phyloP scores from a whole-genome alignment of 2,113 vertebrate genomes.

The Periophthalmodon schlosseri region DNA sequence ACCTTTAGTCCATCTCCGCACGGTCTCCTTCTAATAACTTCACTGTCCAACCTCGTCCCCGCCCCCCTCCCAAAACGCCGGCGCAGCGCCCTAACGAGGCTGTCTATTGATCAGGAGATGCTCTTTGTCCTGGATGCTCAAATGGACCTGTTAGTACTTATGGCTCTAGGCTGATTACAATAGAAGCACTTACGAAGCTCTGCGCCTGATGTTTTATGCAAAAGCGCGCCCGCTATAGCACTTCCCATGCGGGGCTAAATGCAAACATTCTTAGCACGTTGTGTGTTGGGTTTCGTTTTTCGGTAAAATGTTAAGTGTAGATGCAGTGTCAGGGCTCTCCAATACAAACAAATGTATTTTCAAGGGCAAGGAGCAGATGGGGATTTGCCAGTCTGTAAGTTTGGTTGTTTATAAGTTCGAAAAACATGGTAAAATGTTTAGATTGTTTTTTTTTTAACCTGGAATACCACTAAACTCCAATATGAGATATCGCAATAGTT shows the following conservation, averaged over 20 bases:
- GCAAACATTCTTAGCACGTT: conserved; percentile 18
- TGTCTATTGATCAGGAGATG: conserved; percentile 72
- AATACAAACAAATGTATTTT: background rate
- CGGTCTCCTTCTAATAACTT: conserved; percentile 2
- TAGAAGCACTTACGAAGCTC: conserved; percentile 71
- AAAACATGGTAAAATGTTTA: background rate
- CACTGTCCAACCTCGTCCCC: conserved; percentile 17
- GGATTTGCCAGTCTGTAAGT: background rate
- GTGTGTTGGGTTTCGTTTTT: conserved; percentile 24
- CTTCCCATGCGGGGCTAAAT: conserved; percentile 24
- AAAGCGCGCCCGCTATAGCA: conserved; percentile 44
- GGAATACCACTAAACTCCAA: too few species aligned
- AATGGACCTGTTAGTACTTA: conserved; percentile 67
- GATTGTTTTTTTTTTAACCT: too few species aligned
- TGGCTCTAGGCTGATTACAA: conserved; percentile 66
- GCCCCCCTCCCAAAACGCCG: conserved; percentile 46
- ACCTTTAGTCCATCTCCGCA: conserved; percentile 7
- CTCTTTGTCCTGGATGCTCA: conserved; percentile 64
- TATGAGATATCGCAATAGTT: too few species aligned
- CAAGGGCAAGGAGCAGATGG: too few species aligned
- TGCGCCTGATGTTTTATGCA: conserved; percentile 71
- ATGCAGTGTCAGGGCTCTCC: conserved; percentile 27
- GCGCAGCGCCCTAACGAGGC: conserved; percentile 62
- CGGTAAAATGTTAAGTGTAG: conserved; percentile 16
- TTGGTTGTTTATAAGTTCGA: background rate